These are phyloP conservation scores for Scytalopus superciliaris DNA, from an alignment of 2,113 vertebrate genomes.

Conservation along the genomic window DNA sequence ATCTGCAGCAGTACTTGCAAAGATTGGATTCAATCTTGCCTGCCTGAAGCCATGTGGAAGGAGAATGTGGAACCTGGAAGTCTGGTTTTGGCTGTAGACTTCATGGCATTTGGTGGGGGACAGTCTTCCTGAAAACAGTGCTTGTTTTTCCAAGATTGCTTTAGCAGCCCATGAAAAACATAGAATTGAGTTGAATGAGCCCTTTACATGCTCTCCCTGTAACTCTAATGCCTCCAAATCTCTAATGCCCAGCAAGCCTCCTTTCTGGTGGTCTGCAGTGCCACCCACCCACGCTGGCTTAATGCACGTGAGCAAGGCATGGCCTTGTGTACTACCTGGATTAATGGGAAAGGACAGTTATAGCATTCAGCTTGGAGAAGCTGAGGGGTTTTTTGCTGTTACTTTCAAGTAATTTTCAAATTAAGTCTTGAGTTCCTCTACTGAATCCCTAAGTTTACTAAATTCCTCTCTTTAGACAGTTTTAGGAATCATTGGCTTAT, in stretches of 20 bases:
- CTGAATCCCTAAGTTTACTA: not conserved
- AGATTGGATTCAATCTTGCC: not conserved
- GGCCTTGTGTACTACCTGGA: not conserved
- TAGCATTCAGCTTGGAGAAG: not conserved
- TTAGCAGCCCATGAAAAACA: not conserved
- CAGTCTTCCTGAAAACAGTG: not conserved
- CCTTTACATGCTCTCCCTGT: accelerated
- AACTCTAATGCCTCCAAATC: accelerated
- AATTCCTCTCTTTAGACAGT: not conserved
- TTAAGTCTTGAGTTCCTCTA: not conserved
- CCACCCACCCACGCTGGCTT: accelerated
- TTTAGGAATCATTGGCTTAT: not conserved
- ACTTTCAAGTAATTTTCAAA: not conserved
- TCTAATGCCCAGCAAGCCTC: not conserved
- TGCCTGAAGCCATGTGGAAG: not conserved
- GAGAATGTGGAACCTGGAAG: not conserved
- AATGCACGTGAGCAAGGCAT: not conserved
- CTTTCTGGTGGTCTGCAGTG: not conserved
- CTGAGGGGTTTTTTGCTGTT: not conserved
- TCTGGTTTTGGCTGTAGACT: not conserved
- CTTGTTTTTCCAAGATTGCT: not conserved
- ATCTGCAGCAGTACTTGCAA: not conserved
- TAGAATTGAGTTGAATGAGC: not conserved
- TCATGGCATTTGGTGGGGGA: not conserved
- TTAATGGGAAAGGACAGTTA: not conserved